Evolutionary conservation across 1,140 invertebrate species (phyloP).

Genomic region (Wiebesia pumilae): DNA sequence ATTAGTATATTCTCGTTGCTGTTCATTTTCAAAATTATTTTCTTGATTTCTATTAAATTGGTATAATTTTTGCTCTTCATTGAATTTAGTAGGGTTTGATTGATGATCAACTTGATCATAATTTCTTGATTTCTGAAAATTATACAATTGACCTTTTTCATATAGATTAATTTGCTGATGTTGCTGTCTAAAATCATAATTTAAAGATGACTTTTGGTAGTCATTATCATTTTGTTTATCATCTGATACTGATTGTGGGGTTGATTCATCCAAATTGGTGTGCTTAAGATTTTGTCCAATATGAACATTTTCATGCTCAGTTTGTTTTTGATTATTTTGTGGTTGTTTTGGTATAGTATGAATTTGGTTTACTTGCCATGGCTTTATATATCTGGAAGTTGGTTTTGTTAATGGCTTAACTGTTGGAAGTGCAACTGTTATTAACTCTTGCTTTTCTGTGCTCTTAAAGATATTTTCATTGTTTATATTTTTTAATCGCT

Average conservation of each 20-base stretch:
- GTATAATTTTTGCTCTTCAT: constrained; percentile 8
- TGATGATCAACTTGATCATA: background rate
- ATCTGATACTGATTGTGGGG: background rate
- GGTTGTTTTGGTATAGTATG: background rate
- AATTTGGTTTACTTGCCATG: constrained; percentile 38
- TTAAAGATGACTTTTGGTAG: background rate
- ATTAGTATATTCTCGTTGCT: background rate
- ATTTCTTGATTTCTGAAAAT: constrained; percentile 22
- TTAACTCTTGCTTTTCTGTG: background rate
- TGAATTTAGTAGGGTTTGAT: background rate
- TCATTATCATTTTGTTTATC: background rate
- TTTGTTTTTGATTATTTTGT: background rate
- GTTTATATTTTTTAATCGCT: background rate
- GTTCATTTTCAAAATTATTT: constrained; percentile 48
- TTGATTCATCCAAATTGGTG: background rate
- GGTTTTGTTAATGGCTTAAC: constrained; percentile 54
- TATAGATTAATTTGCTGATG: constrained; percentile 18
- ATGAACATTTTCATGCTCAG: background rate
- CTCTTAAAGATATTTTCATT: background rate
- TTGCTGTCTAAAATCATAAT: background rate
- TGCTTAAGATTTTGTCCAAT: constrained; percentile 30
- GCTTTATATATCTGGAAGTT: constrained; percentile 50
- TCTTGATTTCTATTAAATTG: constrained; percentile 25
- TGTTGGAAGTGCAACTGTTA: constrained; percentile 17
- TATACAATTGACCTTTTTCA: background rate